Base-by-base conservation (phyloP, 2,113 vertebrate species). In the Catharus bicknelli region DNA sequence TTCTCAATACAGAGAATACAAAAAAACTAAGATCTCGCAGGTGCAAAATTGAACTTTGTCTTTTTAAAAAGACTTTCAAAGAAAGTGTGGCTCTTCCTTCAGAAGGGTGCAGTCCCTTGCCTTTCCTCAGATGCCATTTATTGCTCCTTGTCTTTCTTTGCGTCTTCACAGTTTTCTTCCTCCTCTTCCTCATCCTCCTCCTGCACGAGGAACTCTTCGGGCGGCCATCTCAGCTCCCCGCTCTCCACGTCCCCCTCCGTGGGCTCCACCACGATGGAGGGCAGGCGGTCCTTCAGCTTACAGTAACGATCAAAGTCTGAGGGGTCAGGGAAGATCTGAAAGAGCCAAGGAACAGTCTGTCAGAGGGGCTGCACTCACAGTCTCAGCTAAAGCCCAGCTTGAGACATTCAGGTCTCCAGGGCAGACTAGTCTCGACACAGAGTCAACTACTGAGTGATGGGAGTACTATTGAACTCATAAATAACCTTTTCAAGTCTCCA, bases 161-260 rank as follows among this genome's bases (percentile, higher is more conserved):
- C 94, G 0, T 97, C 97, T 76, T 96, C 96, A 34, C 97, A 97
- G 97, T 97, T 98, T 42, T 98, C 96, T 11, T 98, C 98, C 70
- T 98, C 97, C 48, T 97, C 97, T 2, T 98, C 98, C 5, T 98
- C 98, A 4, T 98, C 98, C 2, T 98, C 98, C 57, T 99, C 98
- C 74, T 98, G 99, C 93, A 99, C 98, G 2, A 99, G 95, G 94
- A 99, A 99, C 94, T 99, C 99, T 78, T 99, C 99, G 0, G 99
- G 99, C 1, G 99, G 99, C 99, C 99, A 99, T 96, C 99, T 98
- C 55, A 99, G 98, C 97, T 99, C 99, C 8, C 99, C 99, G 0
- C 99, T 99, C 96, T 99, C 99, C 75, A 99, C 99, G 3, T 99
- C 99, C 0, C 99, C 99, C 78, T 99, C 99, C 0, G 99, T 99